These are phyloP conservation scores for Carabus problematicus DNA, from an alignment of 2,888 invertebrate species.

Conservation along the genomic window DNA sequence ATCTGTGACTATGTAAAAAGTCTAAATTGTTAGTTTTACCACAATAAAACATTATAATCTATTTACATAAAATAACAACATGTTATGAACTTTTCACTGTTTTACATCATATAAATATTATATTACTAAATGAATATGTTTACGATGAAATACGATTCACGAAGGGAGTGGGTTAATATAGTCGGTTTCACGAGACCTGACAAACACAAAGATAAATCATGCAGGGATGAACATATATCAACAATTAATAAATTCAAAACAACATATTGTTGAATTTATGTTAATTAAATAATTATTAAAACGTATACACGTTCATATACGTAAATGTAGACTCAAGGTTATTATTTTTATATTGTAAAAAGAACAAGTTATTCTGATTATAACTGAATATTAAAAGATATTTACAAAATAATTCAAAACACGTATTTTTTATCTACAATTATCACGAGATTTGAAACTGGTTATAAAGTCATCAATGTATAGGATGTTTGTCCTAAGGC, in stretches of 20 bases:
- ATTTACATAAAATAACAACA: conserved; percentile 48
- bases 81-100: conserved; percentile 44
- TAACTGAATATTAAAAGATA: neutral
- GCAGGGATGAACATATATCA: neutral
- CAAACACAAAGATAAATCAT: conserved; percentile 3
- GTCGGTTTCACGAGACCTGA: neutral
- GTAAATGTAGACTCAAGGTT: neutral
- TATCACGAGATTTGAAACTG: too few relatives aligned
- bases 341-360: neutral
- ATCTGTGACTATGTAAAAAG: conserved; percentile 28
- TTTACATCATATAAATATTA: conserved; percentile 41
- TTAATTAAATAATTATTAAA: neutral
- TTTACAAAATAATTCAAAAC: neutral
- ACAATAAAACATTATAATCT: conserved; percentile 43
- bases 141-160: neutral
- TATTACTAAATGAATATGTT: conserved; percentile 35
- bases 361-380: too few relatives aligned
- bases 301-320: neutral
- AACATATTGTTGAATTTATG: neutral
- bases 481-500: too few relatives aligned
- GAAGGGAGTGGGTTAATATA: too few relatives aligned
- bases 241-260: neutral
- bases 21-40: conserved; percentile 42
- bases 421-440: neutral
- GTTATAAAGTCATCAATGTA: too few relatives aligned